Conservation (phyloP, 1,140 invertebrate species). For the Bombus sibiricus region DNA sequence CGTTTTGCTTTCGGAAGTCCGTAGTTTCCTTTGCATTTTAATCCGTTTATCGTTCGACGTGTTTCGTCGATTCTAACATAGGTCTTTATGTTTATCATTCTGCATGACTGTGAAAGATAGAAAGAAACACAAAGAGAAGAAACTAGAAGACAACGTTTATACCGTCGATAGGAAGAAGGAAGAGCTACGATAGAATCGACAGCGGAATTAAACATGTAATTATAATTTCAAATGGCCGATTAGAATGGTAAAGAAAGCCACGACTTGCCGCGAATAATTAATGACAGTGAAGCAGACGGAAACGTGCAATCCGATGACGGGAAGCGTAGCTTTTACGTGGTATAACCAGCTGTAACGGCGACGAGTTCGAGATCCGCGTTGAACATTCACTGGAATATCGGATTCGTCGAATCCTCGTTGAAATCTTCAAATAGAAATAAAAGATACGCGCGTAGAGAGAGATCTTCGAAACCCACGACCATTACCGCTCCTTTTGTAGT, state of each 20-base stretch:
- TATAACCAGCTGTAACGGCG: neutral
- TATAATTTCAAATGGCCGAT: neutral
- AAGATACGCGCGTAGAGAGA: neutral
- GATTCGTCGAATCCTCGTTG: too few relatives aligned
- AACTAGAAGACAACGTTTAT: neutral
- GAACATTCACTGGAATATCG: neutral
- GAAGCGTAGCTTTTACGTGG: neutral
- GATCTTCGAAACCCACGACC: neutral
- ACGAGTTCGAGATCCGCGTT: neutral
- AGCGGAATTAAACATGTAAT: neutral
- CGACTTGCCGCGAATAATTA: neutral
- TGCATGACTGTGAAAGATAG: neutral
- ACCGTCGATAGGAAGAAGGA: neutral
- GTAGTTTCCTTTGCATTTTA: neutral
- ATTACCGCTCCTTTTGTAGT: neutral
- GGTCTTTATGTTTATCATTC: neutral
- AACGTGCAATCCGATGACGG: slow-evolving; percentile 17
- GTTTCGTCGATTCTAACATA: neutral
- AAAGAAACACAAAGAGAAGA: too few relatives aligned
- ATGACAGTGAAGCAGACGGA: neutral
- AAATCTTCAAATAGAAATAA: neutral
- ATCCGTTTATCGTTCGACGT: neutral
- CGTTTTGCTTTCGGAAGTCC: neutral
- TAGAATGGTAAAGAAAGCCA: neutral
- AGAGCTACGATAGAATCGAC: slow-evolving; percentile 9